Evolutionary conservation across 1,140 invertebrate genomes (phyloP).

Genomic region (Artemia franciscana): DNA sequence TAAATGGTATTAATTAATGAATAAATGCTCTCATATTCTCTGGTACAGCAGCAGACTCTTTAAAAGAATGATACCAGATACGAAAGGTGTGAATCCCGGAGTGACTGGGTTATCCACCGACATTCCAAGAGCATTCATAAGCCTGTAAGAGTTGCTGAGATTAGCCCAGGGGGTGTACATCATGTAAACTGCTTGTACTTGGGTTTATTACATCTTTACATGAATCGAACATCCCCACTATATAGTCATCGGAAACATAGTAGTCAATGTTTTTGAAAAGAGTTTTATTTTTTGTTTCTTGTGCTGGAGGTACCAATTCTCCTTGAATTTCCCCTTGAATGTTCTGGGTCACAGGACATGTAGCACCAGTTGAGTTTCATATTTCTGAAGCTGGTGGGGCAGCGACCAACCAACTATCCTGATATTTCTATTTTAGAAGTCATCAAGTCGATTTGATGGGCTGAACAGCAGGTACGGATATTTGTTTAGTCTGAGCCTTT

Average conservation of each 20-base stretch:
- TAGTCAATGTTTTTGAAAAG: slow-evolving; percentile 19
- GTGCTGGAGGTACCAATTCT: slow-evolving; percentile 4
- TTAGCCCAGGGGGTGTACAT: slow-evolving; percentile 50
- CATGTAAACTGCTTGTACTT: slow-evolving; percentile 43
- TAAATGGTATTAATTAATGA: slow-evolving; percentile 37
- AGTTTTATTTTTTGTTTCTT: slow-evolving; percentile 11
- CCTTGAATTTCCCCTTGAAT: slow-evolving; percentile 22
- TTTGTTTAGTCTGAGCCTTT: too few relatives aligned
- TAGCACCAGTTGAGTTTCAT: slow-evolving; percentile 28
- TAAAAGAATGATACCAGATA: slow-evolving; percentile 37
- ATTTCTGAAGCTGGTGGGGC: slow-evolving; percentile 30
- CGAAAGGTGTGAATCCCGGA: slow-evolving; percentile 49
- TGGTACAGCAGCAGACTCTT: slow-evolving; percentile 21
- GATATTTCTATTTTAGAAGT: slow-evolving; percentile 18
- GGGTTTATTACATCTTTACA: slow-evolving; percentile 59
- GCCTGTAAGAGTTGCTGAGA: slow-evolving; percentile 32
- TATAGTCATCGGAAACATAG: slow-evolving; percentile 26
- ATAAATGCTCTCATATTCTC: slow-evolving; percentile 32
- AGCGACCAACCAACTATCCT: slow-evolving; percentile 22
- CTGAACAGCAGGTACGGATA: not conserved
- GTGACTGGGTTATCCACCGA: slow-evolving; percentile 27
- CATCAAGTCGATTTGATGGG: slow-evolving; percentile 16
- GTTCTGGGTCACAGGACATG: slow-evolving; percentile 29
- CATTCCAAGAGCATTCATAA: not conserved
- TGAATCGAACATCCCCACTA: slow-evolving; percentile 47